phyloP scores from a whole-genome alignment of 2,113 vertebrate species.

The Malurus elegans region DNA sequence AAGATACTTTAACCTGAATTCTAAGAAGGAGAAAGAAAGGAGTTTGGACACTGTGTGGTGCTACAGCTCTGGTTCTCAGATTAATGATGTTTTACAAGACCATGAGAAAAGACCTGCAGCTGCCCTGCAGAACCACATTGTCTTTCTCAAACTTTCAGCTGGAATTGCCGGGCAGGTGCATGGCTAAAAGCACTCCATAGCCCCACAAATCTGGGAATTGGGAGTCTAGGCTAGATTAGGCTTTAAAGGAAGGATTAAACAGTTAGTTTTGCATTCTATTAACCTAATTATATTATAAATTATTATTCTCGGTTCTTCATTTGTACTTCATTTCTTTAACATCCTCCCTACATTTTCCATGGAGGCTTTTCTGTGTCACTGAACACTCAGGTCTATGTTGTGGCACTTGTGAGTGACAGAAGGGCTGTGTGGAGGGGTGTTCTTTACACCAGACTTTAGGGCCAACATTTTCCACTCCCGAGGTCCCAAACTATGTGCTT shows the following conservation, averaged over 20 bases:
- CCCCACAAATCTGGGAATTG: neutral
- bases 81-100: neutral
- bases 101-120: neutral
- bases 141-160: neutral
- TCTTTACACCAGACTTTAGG: neutral
- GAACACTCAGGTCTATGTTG: neutral
- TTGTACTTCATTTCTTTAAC: neutral
- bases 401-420: neutral
- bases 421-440: neutral
- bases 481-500: neutral
- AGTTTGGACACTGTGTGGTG: neutral
- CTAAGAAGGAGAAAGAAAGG: neutral
- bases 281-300: neutral
- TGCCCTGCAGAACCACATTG: neutral
- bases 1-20: neutral
- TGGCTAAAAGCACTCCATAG: neutral
- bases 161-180: neutral
- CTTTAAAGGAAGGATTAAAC: neutral
- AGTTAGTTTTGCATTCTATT: neutral
- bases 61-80: neutral
- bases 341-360: neutral
- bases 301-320: neutral
- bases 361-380: neutral
- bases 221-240: neutral
- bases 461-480: neutral